Evolutionary conservation across 2,797 vertebrate genomes (phyloP), one percentile per base, ranked within the genome.

Genomic region (Lates japonicus): DNA sequence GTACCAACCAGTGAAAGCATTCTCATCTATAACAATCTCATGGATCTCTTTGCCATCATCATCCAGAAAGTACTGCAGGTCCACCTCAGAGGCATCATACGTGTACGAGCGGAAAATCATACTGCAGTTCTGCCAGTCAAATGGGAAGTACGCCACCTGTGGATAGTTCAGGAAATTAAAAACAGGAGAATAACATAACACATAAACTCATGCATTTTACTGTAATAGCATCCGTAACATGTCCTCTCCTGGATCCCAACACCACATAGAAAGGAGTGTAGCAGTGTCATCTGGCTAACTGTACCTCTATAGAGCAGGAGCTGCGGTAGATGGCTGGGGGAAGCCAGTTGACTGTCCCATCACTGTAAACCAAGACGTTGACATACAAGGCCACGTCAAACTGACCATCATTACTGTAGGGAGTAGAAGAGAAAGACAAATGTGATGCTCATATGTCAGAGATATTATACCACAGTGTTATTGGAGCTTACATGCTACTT

Each of bases 61-160:
- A 29, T 96, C 93, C 48, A 95, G 78, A 6, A 91, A 91, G 60
- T 97, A 96, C 74, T 96, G 94, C 70, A 98, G 92, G 17, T 95
- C 96, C 79, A 98, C 93, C 87, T 98, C 97, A 0, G 96, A 97
- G 57, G 96, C 87, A 5, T 97, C 97, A 0, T 98, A 98, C 4
- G 96, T 97, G 82, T 97, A 97, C 0, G 97, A 98, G n/a, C 96
- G 95, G 92, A 98, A 98, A 48, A 97, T 90, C 97, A 98, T 97
- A 71, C 95, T 97, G 91, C 97, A 98, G 88, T 98, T 98, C 88
- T 98, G 97, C 97, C 97, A 98, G 90, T 98, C 97, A 42, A 98
- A 98, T 0, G 97, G 97, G 81, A 97, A 98, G 85, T 97, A 98
- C 0, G 96, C 94, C 81, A 97, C 97, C 97, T 98, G 74, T 0